These are phyloP conservation scores for Opisthocomus hoazin DNA, from an alignment of 2,113 vertebrate species.

Conservation along the genomic window DNA sequence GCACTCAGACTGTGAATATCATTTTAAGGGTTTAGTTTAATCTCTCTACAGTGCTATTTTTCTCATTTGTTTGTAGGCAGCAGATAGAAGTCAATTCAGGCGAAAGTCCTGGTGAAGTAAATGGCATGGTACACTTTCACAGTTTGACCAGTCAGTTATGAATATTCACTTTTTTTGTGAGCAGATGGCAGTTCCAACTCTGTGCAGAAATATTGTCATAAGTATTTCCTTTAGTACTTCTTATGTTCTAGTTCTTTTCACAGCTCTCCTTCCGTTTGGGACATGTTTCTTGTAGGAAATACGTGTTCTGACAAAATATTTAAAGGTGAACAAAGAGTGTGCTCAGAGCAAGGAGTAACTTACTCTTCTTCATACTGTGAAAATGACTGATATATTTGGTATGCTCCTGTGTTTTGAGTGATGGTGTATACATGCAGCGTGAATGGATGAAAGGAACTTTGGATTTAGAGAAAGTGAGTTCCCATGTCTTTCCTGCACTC, in stretches of 20 bases:
- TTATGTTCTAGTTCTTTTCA: not conserved
- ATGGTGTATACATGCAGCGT: not conserved
- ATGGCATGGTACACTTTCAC: not conserved
- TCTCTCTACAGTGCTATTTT: accelerated
- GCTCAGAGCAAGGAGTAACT: not conserved
- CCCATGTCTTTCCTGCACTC: not conserved
- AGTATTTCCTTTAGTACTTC: not conserved
- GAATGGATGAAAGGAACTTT: not conserved
- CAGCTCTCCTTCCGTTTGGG: not conserved
- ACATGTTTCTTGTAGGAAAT: not conserved
- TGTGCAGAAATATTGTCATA: not conserved
- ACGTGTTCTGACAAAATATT: not conserved
- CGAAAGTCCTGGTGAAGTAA: not conserved
- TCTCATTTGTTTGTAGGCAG: not conserved
- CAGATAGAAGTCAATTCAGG: not conserved
- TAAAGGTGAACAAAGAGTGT: not conserved
- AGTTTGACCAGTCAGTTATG: not conserved
- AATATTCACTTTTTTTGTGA: not conserved
- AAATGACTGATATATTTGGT: not conserved
- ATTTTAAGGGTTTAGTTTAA: not conserved
- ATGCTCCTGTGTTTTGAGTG: not conserved
- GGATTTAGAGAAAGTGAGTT: not conserved
- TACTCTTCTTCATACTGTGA: not conserved
- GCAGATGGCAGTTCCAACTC: not conserved
- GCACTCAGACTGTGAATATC: not conserved